phyloP scores from a whole-genome alignment of 2,113 vertebrate genomes.

The Mastomys coucha region DNA sequence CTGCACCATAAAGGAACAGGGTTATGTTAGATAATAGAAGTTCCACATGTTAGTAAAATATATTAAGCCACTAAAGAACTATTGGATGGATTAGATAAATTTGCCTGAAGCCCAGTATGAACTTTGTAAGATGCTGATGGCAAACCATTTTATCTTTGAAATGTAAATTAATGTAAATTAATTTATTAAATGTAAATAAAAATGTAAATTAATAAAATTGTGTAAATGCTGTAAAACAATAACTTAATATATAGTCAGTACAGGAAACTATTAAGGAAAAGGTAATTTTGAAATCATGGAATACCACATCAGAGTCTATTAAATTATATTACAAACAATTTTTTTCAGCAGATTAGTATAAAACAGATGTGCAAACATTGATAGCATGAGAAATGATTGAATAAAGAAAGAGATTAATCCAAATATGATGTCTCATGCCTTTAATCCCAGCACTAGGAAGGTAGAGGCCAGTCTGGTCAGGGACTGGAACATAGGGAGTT shows the following conservation, averaged over 20 bases:
- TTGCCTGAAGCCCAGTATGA: background rate
- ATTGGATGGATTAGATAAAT: slow-evolving; percentile 42
- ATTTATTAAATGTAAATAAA: no score
- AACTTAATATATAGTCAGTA: slow-evolving; percentile 13
- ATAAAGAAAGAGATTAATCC: background rate
- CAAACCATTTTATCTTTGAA: slow-evolving; percentile 48
- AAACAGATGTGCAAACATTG: background rate
- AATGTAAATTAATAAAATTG: no score
- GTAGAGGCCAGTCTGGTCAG: background rate
- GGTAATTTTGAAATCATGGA: slow-evolving; percentile 35
- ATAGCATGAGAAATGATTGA: background rate
- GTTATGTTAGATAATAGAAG: slow-evolving; percentile 47
- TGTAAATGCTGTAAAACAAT: slow-evolving; percentile 30
- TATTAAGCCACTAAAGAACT: slow-evolving; percentile 53
- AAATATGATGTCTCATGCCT: background rate
- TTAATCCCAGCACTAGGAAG: background rate
- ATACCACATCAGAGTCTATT: slow-evolving; percentile 20
- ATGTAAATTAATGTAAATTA: no score
- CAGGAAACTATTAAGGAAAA: background rate
- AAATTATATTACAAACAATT: slow-evolving; percentile 1
- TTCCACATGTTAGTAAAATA: slow-evolving; percentile 58
- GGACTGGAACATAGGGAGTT: background rate
- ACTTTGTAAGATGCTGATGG: slow-evolving; percentile 51
- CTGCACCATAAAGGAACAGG: slow-evolving; percentile 34
- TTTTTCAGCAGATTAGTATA: background rate